phyloP scores from a whole-genome alignment of 1,140 invertebrate genomes.

The Cyrtorhinus lividipennis region DNA sequence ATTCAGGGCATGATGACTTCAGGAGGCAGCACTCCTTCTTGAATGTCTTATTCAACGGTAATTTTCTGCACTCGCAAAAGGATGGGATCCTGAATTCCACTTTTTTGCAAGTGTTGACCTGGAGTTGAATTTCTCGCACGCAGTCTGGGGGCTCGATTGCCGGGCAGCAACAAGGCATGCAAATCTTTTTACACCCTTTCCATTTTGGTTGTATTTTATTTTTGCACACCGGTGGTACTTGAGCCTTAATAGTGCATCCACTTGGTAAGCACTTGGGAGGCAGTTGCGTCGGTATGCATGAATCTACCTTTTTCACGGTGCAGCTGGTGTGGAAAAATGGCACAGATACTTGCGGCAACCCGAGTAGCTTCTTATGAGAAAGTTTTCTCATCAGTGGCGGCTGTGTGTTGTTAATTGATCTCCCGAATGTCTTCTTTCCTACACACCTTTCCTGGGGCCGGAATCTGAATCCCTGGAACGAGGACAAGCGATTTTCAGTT shows the following conservation, averaged over 20 bases:
- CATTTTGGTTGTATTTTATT: not conserved
- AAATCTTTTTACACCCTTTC: constrained; percentile 12
- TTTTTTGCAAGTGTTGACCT: constrained; percentile 6
- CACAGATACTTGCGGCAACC: no score
- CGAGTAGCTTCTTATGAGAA: no score
- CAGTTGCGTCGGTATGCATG: not conserved
- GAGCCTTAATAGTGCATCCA: not conserved
- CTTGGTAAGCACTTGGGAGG: not conserved
- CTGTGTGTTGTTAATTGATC: no score
- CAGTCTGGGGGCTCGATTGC: not conserved
- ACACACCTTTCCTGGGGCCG: no score
- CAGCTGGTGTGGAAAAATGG: no score
- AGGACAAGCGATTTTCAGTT: no score
- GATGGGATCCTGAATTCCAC: constrained; percentile 4
- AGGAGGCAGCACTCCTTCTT: constrained; percentile 7
- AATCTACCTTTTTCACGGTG: not conserved
- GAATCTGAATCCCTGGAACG: no score
- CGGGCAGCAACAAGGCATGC: constrained; percentile 13
- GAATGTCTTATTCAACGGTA: not conserved
- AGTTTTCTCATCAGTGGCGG: no score
- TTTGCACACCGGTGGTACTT: not conserved
- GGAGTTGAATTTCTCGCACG: not conserved
- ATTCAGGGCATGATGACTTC: not conserved
- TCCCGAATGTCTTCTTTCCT: no score
- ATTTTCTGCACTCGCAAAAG: constrained; percentile 5